These are phyloP conservation scores for Oreotrochilus melanogaster DNA, from an alignment of 2,113 vertebrate species.

Conservation along the genomic window DNA sequence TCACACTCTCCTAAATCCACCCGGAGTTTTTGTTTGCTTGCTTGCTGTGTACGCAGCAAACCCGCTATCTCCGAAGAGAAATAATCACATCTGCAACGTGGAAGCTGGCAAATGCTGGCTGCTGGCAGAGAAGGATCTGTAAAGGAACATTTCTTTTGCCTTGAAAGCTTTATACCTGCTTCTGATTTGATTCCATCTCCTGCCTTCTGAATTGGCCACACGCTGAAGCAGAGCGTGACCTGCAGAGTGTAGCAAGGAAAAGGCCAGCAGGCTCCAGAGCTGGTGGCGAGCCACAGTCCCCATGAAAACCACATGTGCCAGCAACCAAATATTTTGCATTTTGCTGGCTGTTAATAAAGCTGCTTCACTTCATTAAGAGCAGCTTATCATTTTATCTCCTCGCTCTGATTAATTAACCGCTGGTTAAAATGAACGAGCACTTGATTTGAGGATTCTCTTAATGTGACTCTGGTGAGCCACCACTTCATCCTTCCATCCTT, in stretches of 20 bases:
- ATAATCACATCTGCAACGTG: neutral
- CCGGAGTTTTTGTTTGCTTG: neutral
- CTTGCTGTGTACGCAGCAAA: neutral
- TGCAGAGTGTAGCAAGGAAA: neutral
- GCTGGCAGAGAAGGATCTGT: neutral
- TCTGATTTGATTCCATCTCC: neutral
- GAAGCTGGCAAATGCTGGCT: neutral
- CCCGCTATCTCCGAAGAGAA: neutral
- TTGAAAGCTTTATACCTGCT: neutral
- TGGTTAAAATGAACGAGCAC: constrained; percentile 66
- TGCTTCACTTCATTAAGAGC: constrained; percentile 71
- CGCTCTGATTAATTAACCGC: constrained; percentile 71
- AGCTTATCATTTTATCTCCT: constrained; percentile 72
- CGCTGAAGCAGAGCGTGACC: neutral
- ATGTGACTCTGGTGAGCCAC: constrained; percentile 10
- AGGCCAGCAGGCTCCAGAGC: neutral
- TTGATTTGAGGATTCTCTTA: constrained; percentile 61
- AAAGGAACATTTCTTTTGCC: neutral
- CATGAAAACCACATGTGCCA: constrained; percentile 35
- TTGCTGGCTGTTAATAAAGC: constrained; percentile 65
- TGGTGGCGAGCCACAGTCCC: constrained; percentile 8
- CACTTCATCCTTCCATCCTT: neutral
- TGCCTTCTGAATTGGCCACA: neutral
- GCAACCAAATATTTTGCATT: constrained; percentile 58
- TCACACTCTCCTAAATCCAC: neutral